Conservation (phyloP, 53 echinoderm and acorn worm species). For the Apostichopus leukothele region DNA sequence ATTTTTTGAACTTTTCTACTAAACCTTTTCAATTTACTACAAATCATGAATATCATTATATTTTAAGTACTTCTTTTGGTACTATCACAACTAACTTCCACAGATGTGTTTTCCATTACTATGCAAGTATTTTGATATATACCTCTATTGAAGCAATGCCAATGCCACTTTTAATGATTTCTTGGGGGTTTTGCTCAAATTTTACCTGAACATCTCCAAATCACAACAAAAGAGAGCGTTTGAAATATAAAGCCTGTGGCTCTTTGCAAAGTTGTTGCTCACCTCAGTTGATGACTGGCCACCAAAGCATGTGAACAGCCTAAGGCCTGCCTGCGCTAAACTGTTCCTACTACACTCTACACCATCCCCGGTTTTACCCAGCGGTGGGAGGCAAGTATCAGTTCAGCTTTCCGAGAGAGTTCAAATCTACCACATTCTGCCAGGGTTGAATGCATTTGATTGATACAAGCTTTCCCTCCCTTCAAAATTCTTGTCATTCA, state of each 20-base stretch:
- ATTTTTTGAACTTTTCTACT: too few relatives aligned
- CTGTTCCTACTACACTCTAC: constrained; percentile 2
- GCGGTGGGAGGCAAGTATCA: constrained; percentile 21
- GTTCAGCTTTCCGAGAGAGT: neutral
- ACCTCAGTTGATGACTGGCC: constrained; percentile 34
- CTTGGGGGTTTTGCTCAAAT: neutral
- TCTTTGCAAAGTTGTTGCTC: constrained; percentile 26
- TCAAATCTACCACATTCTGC: constrained; percentile 15
- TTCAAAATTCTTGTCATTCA: neutral
- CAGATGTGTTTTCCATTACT: too few relatives aligned
- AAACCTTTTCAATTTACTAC: too few relatives aligned
- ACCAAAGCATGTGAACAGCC: constrained; percentile 41
- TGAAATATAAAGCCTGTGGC: constrained; percentile 8
- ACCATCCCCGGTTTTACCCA: neutral
- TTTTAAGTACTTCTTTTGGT: too few relatives aligned
- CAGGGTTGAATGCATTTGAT: constrained; percentile 34
- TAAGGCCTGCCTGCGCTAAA: neutral
- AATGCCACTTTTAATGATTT: too few relatives aligned
- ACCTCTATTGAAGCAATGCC: too few relatives aligned
- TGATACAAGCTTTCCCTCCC: constrained; percentile 25
- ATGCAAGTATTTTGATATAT: too few relatives aligned
- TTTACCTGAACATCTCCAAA: constrained; percentile 1
- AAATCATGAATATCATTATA: too few relatives aligned
- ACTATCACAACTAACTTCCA: too few relatives aligned
- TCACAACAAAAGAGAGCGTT: constrained; percentile 27